These are phyloP conservation scores for Chaetodon trifascialis DNA, from an alignment of 2,113 vertebrate genomes.

Conservation along the genomic window DNA sequence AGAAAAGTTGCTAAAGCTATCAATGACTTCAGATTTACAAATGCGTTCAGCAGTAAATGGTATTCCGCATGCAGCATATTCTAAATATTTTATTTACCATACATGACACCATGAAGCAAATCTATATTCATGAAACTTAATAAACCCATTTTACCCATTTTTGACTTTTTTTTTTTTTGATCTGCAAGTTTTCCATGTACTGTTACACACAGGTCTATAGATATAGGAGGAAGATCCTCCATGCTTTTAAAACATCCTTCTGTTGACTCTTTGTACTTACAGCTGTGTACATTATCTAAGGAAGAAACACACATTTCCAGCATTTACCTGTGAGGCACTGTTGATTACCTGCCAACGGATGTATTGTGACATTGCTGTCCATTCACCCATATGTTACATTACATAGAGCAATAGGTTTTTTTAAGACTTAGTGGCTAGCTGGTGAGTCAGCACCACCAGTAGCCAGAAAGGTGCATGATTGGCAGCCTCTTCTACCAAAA, in stretches of 20 bases:
- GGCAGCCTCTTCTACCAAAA: conserved; percentile 24
- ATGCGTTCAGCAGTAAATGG: conserved; percentile 18
- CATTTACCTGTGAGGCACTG: background rate
- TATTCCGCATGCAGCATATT: background rate
- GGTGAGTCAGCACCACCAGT: background rate
- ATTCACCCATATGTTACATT: background rate
- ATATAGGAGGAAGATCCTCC: background rate
- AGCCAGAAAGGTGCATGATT: conserved; percentile 13
- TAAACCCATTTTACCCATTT: too few relatives aligned
- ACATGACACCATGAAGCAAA: background rate
- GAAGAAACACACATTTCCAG: conserved; percentile 9
- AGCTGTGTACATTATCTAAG: background rate
- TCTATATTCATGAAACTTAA: background rate
- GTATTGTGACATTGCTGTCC: background rate
- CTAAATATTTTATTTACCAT: conserved; percentile 11
- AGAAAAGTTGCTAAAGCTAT: conserved; percentile 23
- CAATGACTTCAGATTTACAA: conserved; percentile 32
- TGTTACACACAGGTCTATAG: background rate
- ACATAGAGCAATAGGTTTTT: background rate
- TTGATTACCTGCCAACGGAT: background rate
- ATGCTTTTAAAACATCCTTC: background rate
- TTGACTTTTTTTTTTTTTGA: too few relatives aligned
- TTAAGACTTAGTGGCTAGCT: conserved; percentile 8
- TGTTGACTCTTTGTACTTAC: background rate
- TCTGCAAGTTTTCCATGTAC: background rate